Base-by-base conservation (phyloP, 2,113 vertebrate genomes). In the Glaucomys volans region DNA sequence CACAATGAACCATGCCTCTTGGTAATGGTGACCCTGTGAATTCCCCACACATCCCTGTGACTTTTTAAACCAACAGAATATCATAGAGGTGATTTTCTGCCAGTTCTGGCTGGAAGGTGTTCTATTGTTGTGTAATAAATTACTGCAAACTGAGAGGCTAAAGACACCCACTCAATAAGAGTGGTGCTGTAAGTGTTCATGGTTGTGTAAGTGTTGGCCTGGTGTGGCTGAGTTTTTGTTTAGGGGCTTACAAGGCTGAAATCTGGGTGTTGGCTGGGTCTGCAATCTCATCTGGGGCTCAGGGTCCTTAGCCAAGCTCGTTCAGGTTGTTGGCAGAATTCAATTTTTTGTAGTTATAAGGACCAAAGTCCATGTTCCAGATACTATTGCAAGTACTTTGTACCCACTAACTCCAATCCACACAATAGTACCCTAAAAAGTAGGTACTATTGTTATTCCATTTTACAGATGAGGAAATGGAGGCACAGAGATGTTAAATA, bases 391-490 rank as follows among this genome's bases (percentile, higher is more conserved):
- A 32, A 88, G 20, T 71, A 42, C 30, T 79, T 91, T 59, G 28
- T 2, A 42, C 22, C 47, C 44, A 44, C 44, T 87, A 67, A 79
- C 16, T 75, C 59, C n/a, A n/a, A n/a, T n/a, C n/a, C n/a, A n/a
- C n/a, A n/a, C n/a, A n/a, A n/a, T n/a, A n/a, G n/a, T n/a, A n/a
- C n/a, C n/a, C 35, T 76, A 74, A 44, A 30, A 90, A 81, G 37
- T 50, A 50, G 86, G 54, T 79, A 54, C 42, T 59, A 18, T 72
- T 83, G 44, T 30, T 32, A 42, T 20, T 8, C 52, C 40, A 47
- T 76, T 91, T 96, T 72, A 54, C 59, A 93, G 75, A 86, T 20
- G 75, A 80, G 79, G 35, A 93, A 89, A 37, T 14, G 30, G 82
- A 86, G 50, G 52, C 28, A 59, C 3, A 40, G 42, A 82, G 71